These are phyloP conservation scores for Styela plicata DNA, from an alignment of 23 tunicate genomes.

Conservation along the genomic window DNA sequence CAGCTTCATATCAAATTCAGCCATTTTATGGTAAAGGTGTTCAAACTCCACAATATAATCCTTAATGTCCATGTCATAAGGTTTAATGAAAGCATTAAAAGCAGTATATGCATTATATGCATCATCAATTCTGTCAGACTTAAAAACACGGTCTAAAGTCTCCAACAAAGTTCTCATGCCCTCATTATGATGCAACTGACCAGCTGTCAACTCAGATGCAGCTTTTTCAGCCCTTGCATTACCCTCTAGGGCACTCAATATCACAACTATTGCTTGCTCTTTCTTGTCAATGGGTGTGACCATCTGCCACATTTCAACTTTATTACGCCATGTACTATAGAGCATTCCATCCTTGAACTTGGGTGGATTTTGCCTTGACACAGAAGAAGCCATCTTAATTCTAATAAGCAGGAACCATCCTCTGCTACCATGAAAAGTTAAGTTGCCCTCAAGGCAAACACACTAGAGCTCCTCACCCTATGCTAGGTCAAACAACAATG, in stretches of 20 bases:
- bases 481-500: no score
- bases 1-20: constrained; percentile 14
- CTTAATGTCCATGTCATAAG: constrained; percentile 10
- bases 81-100: constrained; percentile 19
- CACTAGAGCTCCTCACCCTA: no score
- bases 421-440: constrained; percentile 18
- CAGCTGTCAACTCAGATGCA: constrained; percentile 16
- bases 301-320: constrained; percentile 21
- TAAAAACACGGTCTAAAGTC: constrained; percentile 20
- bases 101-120: constrained; percentile 24
- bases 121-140: constrained; percentile 34
- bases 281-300: constrained; percentile 11
- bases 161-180: constrained; percentile 12
- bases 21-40: constrained; percentile 1
- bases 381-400: no score
- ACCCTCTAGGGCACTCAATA: background rate
- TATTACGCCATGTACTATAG: constrained; percentile 19
- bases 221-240: constrained; percentile 36
- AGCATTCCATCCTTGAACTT: background rate
- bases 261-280: constrained; percentile 26
- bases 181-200: constrained; percentile 13
- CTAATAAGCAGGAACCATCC: no score
- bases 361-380: constrained; percentile 17
- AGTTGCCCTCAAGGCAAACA: background rate
- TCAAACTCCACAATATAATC: constrained; percentile 33